These are phyloP conservation scores for Aldrovandia affinis DNA, from an alignment of 2,797 vertebrate species.

Conservation along the genomic window DNA sequence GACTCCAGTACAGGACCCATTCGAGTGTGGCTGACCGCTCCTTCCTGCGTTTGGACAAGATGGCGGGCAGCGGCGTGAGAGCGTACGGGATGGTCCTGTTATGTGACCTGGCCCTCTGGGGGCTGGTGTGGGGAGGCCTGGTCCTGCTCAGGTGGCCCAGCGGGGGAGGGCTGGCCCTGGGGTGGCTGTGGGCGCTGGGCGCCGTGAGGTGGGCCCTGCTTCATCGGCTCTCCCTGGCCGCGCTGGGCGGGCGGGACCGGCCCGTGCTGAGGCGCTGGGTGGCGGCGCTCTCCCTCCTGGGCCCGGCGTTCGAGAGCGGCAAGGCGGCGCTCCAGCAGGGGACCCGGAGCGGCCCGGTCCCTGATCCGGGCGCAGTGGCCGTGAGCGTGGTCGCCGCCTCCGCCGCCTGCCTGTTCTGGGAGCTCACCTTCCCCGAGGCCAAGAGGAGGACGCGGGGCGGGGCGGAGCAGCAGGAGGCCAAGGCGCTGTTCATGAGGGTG, in stretches of 20 bases:
- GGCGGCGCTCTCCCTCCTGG: constrained; percentile 61
- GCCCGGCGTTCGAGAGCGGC: constrained; percentile 61
- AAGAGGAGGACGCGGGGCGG: background rate
- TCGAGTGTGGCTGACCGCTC: background rate
- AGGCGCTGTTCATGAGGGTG: constrained; percentile 63
- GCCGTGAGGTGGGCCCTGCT: constrained; percentile 56
- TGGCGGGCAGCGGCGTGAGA: background rate
- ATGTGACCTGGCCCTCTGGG: constrained; percentile 45
- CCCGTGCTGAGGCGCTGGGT: constrained; percentile 48
- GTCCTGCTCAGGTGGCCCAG: constrained; percentile 36
- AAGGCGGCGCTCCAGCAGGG: constrained; percentile 45
- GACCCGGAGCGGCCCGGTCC: constrained; percentile 28
- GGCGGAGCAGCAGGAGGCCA: constrained; percentile 42
- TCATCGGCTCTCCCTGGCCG: constrained; percentile 17
- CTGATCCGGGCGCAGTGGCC: constrained; percentile 51
- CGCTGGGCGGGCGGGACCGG: constrained; percentile 37
- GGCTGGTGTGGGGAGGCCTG: constrained; percentile 35
- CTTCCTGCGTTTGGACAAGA: background rate
- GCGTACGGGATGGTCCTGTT: constrained; percentile 45
- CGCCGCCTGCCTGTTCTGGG: constrained; percentile 70
- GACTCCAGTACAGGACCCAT: background rate
- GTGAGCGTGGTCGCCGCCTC: constrained; percentile 47
- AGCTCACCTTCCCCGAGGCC: constrained; percentile 44
- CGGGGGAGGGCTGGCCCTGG: constrained; percentile 39
- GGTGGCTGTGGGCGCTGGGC: constrained; percentile 61